phyloP scores from a whole-genome alignment of 2,113 vertebrate genomes.

The Hydrochoerus hydrochaeris region DNA sequence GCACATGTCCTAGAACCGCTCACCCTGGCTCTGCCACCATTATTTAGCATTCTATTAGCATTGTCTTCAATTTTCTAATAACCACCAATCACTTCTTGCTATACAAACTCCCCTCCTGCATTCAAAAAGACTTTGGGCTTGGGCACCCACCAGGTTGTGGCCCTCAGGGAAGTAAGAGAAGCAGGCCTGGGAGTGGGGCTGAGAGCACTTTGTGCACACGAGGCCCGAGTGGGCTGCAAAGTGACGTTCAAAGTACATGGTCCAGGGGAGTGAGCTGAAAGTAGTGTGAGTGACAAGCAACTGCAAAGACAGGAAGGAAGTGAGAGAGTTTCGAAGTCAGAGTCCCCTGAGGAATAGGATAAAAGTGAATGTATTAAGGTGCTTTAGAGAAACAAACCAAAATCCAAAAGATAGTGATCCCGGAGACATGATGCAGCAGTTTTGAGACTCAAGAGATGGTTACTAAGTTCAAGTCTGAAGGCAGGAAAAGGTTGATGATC shows the following conservation, averaged over 20 bases:
- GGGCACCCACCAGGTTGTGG: background rate
- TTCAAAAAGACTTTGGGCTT: background rate
- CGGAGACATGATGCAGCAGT: background rate
- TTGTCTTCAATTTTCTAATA: background rate
- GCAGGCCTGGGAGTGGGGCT: background rate
- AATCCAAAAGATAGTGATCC: background rate
- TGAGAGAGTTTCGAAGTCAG: background rate
- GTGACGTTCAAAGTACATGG: too few relatives aligned
- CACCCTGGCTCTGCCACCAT: background rate
- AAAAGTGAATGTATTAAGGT: background rate
- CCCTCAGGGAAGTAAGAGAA: background rate
- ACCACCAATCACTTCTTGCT: background rate
- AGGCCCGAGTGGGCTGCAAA: background rate
- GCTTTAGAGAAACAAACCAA: background rate
- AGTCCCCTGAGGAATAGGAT: background rate
- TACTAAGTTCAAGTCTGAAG: background rate
- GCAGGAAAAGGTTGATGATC: background rate
- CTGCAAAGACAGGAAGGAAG: background rate
- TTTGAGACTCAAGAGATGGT: background rate
- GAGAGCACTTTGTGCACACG: accelerated
- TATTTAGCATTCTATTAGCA: background rate
- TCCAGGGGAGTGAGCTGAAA: background rate
- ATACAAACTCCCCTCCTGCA: background rate
- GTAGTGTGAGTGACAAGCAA: background rate
- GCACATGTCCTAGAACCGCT: background rate